phyloP scores from a whole-genome alignment of 2,113 vertebrate species.

The Balaenoptera acutorostrata region DNA sequence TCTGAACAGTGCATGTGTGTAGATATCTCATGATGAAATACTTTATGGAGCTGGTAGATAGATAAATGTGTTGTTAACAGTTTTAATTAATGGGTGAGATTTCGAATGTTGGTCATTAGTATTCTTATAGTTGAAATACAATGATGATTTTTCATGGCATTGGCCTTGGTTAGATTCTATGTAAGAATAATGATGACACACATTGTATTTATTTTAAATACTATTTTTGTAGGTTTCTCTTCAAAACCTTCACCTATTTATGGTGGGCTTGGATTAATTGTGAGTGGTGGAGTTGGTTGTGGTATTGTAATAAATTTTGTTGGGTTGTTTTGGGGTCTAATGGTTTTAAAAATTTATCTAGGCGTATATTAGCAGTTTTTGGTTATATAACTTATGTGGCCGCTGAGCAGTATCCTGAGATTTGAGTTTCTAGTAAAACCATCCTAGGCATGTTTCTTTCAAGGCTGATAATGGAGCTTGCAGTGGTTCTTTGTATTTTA shows the following conservation, averaged over 20 bases:
- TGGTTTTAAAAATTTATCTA: neutral
- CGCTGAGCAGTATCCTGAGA: neutral
- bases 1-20: too few relatives aligned
- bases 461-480: neutral
- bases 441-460: neutral
- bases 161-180: neutral
- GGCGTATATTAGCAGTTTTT: neutral
- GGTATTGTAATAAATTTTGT: neutral
- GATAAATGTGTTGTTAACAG: neutral
- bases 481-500: neutral
- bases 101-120: conserved; percentile 22
- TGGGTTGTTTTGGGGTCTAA: neutral
- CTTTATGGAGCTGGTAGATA: neutral
- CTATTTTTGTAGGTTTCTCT: neutral
- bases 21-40: neutral
- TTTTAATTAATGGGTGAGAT: conserved; percentile 16
- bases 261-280: neutral
- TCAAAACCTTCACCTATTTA: neutral
- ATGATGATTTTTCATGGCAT: neutral
- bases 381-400: neutral
- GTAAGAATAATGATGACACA: neutral
- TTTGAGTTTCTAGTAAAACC: neutral
- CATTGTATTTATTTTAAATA: neutral
- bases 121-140: neutral
- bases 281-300: neutral